A percentile compares a stretch with the other conserved stretches of the same genome.
phyloP scores from a whole-genome alignment of 2,888 invertebrate species.

The Melanchra persicariae region DNA sequence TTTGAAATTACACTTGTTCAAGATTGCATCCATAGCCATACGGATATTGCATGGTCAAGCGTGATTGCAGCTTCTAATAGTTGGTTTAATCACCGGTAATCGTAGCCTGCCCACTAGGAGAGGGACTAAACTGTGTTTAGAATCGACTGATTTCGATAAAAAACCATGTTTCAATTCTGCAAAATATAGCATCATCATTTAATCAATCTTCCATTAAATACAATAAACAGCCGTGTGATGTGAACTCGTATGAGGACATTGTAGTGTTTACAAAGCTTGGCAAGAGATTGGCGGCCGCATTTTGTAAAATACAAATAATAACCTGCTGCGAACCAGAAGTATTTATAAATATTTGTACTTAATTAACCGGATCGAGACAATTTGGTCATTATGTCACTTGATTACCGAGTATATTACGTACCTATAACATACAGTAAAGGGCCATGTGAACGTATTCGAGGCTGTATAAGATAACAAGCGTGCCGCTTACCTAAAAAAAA shows the following conservation, averaged over 20 bases:
- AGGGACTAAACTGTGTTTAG: constrained; percentile 21
- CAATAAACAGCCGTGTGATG: constrained; percentile 1
- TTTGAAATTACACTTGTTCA: constrained; percentile 64
- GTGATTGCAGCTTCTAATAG: constrained; percentile 75
- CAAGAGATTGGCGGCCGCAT: constrained; percentile 5
- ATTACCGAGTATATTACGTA: constrained; percentile 36
- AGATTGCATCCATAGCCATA: constrained; percentile 55
- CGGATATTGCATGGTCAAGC: constrained; percentile 79
- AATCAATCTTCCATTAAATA: background rate
- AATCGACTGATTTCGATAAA: constrained; percentile 22
- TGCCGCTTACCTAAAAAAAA: constrained; percentile 36
- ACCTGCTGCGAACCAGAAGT: constrained; percentile 31
- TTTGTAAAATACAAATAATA: constrained; percentile 31
- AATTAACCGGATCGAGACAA: constrained; percentile 24
- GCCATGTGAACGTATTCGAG: constrained; percentile 45
- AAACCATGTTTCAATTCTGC: constrained; percentile 2
- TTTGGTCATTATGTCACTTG: constrained; percentile 50
- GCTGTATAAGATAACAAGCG: constrained; percentile 17
- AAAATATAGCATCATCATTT: background rate
- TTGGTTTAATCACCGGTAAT: constrained; percentile 62
- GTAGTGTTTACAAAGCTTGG: constrained; percentile 12
- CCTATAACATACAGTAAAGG: constrained; percentile 32
- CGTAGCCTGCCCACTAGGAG: constrained; percentile 25
- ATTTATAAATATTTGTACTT: constrained; percentile 27
- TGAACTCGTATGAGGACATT: constrained; percentile 16